These are phyloP conservation scores for Cyprinella venusta DNA, from an alignment of 2,797 vertebrate genomes.

Conservation along the genomic window DNA sequence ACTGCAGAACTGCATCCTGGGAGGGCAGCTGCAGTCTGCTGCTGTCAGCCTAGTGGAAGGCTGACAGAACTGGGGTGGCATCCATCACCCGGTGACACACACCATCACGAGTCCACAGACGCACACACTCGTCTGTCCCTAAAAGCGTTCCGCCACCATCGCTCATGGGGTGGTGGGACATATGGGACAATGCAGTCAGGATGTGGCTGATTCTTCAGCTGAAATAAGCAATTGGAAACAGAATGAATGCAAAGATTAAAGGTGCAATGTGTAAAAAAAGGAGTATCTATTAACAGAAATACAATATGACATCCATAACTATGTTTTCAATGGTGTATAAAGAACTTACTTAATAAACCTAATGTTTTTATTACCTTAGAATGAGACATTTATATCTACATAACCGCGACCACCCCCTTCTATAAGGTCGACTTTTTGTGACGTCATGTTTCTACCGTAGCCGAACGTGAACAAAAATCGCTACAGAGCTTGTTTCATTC, in stretches of 20 bases:
- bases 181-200: conserved; percentile 18
- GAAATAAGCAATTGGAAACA: not conserved
- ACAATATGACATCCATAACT: no score
- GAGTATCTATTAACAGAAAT: no score
- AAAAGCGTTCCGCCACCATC: conserved; percentile 32
- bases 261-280: no score
- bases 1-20: conserved; percentile 32
- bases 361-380: no score
- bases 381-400: no score
- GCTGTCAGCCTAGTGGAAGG: conserved; percentile 54
- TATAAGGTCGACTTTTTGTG: no score
- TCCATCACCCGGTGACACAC: conserved; percentile 43
- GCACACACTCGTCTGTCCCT: conserved; percentile 29
- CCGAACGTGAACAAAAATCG: no score
- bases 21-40: conserved; percentile 52
- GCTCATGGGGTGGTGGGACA: conserved; percentile 18
- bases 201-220: conserved; percentile 26
- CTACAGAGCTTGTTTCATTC: no score
- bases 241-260: not conserved
- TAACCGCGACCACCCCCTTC: no score
- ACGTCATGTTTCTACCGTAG: no score
- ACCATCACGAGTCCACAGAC: conserved; percentile 34
- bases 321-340: no score
- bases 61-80: conserved; percentile 57
- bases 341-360: no score